These are phyloP conservation scores for Serilophus lunatus DNA, from an alignment of 2,113 vertebrate species.

Conservation along the genomic window DNA sequence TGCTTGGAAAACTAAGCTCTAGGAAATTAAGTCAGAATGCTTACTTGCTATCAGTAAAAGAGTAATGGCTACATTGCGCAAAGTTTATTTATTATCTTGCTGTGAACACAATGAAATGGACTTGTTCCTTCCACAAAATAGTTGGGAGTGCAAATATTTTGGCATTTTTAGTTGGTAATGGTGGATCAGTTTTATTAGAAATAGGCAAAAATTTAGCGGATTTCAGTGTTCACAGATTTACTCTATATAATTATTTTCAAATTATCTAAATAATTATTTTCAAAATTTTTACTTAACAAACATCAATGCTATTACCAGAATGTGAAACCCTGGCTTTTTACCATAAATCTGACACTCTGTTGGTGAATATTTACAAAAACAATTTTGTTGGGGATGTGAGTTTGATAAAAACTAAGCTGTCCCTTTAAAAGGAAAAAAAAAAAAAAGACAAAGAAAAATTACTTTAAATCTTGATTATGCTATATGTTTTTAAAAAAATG, in stretches of 20 bases:
- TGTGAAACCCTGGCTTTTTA: not conserved
- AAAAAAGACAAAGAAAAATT: not conserved
- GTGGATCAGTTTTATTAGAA: not conserved
- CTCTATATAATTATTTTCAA: too few species aligned
- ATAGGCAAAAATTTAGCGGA: not conserved
- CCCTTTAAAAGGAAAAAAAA: not conserved
- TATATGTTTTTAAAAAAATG: not conserved
- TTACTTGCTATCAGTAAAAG: not conserved
- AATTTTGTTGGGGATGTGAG: not conserved
- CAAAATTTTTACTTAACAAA: too few species aligned
- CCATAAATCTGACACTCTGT: not conserved
- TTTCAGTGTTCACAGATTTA: not conserved
- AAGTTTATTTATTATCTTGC: not conserved
- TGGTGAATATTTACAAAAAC: not conserved
- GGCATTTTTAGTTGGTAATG: not conserved
- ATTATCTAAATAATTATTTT: too few species aligned
- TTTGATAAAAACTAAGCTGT: not conserved
- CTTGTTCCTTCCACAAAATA: not conserved
- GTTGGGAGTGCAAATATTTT: not conserved
- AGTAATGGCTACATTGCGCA: not conserved
- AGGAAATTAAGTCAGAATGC: not conserved
- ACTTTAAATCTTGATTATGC: not conserved
- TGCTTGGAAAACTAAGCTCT: constrained; percentile 20
- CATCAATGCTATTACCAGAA: not conserved
- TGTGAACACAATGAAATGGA: not conserved